A percentile compares a stretch with the other conserved stretches of the same genome.
Evolutionary conservation across 2,113 vertebrate species (phyloP).

Genomic region (Meriones unguiculatus): DNA sequence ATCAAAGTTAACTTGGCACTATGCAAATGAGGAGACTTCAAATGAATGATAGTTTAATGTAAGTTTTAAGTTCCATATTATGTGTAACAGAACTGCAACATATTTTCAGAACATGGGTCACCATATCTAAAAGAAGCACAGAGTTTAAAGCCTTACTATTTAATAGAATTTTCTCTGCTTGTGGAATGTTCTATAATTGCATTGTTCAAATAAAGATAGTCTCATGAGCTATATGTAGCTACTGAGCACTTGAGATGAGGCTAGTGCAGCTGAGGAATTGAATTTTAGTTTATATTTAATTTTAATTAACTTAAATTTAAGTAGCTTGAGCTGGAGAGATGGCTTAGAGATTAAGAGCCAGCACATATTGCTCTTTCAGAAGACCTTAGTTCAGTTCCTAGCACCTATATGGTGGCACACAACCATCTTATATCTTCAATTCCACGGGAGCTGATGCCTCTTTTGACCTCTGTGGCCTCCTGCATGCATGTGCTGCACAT

Average conservation of each 20-base stretch:
- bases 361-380: background rate
- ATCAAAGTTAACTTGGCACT: constrained; percentile 77
- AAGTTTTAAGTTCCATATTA: constrained; percentile 66
- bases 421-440: background rate
- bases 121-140: constrained; percentile 55
- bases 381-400: background rate
- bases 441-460: background rate
- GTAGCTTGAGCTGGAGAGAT: background rate
- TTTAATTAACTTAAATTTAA: constrained; percentile 23
- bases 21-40: constrained; percentile 72
- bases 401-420: background rate
- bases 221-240: background rate
- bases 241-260: constrained; percentile 31
- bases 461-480: background rate
- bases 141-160: constrained; percentile 15
- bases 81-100: constrained; percentile 61
- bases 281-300: constrained; percentile 46
- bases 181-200: constrained; percentile 28
- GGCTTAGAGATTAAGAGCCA: background rate
- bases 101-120: constrained; percentile 56
- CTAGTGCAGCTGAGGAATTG: constrained; percentile 30
- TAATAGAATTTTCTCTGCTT: constrained; percentile 43
- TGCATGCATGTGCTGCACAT: background rate
- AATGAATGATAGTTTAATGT: constrained; percentile 64
- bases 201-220: constrained; percentile 22